phyloP scores from a whole-genome alignment of 2,113 vertebrate genomes.

The Cyprinodon tularosa region DNA sequence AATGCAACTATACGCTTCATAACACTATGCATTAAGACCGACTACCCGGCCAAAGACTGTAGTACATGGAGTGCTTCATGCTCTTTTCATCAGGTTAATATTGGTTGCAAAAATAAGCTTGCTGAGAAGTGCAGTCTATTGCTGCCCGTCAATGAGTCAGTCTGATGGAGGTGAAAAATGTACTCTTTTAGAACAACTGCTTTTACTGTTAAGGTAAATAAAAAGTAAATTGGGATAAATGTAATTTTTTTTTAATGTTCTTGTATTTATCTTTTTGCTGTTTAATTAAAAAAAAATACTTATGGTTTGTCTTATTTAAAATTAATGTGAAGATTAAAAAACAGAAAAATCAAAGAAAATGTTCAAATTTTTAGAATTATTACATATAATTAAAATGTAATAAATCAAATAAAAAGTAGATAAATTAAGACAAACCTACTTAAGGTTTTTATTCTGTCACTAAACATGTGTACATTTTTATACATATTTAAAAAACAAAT shows the following conservation, averaged over 20 bases:
- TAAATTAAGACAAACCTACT: background rate
- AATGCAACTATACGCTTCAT: conserved; percentile 18
- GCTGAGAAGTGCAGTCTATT: background rate
- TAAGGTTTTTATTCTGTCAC: no score
- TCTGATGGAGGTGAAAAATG: conserved; percentile 5
- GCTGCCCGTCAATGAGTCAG: conserved; percentile 4
- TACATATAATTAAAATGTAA: background rate
- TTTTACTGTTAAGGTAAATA: background rate
- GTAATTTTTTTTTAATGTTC: background rate
- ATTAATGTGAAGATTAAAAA: background rate
- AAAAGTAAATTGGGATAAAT: background rate
- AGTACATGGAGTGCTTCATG: background rate
- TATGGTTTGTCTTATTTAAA: background rate
- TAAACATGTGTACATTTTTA: no score
- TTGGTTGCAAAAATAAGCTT: background rate
- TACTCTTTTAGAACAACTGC: background rate
- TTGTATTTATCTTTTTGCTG: background rate
- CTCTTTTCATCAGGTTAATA: background rate
- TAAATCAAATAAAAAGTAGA: background rate
- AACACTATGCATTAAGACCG: background rate
- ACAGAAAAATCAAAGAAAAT: background rate
- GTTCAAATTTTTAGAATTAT: background rate
- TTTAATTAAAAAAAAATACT: background rate
- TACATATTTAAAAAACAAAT: no score
- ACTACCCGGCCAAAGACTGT: background rate